These are phyloP conservation scores for Strix occidentalis DNA, from an alignment of 2,797 vertebrate species.

Conservation along the genomic window DNA sequence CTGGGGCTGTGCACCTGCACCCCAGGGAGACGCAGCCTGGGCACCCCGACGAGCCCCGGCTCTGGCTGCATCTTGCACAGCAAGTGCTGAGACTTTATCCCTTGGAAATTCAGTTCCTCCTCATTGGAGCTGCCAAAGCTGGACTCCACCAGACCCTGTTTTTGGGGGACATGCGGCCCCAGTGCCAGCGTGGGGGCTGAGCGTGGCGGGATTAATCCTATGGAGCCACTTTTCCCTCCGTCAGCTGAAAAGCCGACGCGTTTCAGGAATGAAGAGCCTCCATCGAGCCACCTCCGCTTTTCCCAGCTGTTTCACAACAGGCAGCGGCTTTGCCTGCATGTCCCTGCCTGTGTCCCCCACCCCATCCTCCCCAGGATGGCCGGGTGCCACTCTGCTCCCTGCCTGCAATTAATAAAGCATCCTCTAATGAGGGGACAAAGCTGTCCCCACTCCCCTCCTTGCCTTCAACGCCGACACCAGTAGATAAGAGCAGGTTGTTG, in stretches of 20 bases:
- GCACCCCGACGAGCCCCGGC: accelerated
- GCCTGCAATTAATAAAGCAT: not conserved
- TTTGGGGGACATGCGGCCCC: accelerated
- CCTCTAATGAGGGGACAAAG: not conserved
- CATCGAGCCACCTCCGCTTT: not conserved
- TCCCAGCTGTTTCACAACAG: not conserved
- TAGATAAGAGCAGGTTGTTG: not conserved
- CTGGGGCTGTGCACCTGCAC: not conserved
- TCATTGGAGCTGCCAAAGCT: not conserved
- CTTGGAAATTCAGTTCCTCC: not conserved
- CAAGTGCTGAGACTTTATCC: not conserved
- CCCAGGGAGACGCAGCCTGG: not conserved
- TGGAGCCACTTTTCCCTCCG: not conserved
- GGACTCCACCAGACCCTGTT: not conserved
- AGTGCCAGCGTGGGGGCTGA: not conserved
- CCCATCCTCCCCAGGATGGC: not conserved
- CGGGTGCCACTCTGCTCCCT: conserved; percentile 49
- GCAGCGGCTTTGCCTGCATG: not conserved
- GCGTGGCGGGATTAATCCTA: accelerated
- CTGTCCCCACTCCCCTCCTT: not conserved
- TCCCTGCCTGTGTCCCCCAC: not conserved
- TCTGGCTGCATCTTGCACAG: not conserved
- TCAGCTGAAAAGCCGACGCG: not conserved
- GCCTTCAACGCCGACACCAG: not conserved
- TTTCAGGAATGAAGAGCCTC: not conserved